A percentile compares a stretch with the other conserved stretches of the same genome.
Evolutionary conservation across 2,888 invertebrate genomes (phyloP).

Genomic region (Pilophorus perplexus): DNA sequence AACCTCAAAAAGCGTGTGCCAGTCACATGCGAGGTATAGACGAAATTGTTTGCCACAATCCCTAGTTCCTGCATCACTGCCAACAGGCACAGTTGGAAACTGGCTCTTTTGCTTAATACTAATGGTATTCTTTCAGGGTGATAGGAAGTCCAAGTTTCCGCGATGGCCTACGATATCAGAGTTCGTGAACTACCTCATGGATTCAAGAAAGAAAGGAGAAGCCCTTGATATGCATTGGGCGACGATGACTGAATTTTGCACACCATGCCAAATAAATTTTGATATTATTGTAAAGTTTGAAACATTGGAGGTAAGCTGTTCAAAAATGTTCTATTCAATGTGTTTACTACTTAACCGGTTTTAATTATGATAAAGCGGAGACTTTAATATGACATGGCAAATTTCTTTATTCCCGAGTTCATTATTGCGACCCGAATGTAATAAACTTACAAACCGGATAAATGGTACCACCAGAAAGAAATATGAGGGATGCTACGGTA

Average conservation of each 20-base stretch:
- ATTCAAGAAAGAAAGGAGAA: slow-evolving; percentile 63
- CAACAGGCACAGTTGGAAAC: too few species aligned
- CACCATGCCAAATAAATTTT: slow-evolving; percentile 79
- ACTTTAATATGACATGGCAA: too few species aligned
- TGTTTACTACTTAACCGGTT: too few species aligned
- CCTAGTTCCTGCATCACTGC: too few species aligned
- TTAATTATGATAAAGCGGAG: too few species aligned
- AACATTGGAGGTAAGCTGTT: slow-evolving; percentile 64
- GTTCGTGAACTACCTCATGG: slow-evolving; percentile 74
- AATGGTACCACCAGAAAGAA: too few species aligned
- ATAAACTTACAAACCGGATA: too few species aligned
- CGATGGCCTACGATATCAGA: slow-evolving; percentile 74
- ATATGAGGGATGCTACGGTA: too few species aligned
- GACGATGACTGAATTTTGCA: slow-evolving; percentile 79
- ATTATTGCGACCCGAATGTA: background rate
- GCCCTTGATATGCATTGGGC: slow-evolving; percentile 84
- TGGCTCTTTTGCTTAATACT: too few species aligned
- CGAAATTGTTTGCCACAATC: too few species aligned
- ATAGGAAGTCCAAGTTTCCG: slow-evolving; percentile 44
- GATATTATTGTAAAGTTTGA: slow-evolving; percentile 80
- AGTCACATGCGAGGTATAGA: too few species aligned
- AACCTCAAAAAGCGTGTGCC: too few species aligned
- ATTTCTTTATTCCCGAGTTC: background rate
- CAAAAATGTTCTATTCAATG: background rate
- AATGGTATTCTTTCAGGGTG: slow-evolving; percentile 45